Evolutionary conservation across 2,797 vertebrate genomes (phyloP).

Genomic region (Avahi laniger): DNA sequence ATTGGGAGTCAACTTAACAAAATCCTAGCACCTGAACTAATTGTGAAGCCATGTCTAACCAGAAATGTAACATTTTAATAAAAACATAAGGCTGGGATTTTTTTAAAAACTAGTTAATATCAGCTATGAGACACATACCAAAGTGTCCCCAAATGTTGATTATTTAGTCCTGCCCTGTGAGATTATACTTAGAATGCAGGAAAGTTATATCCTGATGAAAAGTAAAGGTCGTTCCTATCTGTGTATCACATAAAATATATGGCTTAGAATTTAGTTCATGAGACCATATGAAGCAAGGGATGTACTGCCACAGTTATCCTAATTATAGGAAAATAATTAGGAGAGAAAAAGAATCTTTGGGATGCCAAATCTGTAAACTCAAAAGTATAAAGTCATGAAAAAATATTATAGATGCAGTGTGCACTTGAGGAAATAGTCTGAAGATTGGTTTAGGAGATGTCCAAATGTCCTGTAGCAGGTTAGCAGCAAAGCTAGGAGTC

Average conservation of each 20-base stretch:
- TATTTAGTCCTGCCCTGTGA: not conserved
- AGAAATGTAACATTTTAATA: not conserved
- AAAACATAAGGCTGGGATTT: not conserved
- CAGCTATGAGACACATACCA: not conserved
- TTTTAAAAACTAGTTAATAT: not conserved
- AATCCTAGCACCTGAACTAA: slow-evolving; percentile 8
- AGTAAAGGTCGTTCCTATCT: not conserved
- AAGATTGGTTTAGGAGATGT: not conserved
- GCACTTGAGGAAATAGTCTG: not conserved
- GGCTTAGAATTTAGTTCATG: not conserved
- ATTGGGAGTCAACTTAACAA: not conserved
- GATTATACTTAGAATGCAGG: not conserved
- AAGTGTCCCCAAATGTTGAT: not conserved
- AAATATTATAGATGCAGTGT: not conserved
- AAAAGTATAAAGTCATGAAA: not conserved
- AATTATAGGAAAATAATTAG: not conserved
- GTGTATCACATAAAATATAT: not conserved
- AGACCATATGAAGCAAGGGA: not conserved
- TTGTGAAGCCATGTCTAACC: not conserved
- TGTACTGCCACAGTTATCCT: not conserved
- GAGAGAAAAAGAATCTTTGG: not conserved
- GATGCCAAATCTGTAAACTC: not conserved
- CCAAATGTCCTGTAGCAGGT: not conserved
- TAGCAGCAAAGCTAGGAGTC: not conserved
- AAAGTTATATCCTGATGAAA: not conserved